Evolutionary conservation across 2,113 vertebrate genomes (phyloP), one percentile per base, ranked within the genome.

Genomic region (Brachypteracias leptosomus): DNA sequence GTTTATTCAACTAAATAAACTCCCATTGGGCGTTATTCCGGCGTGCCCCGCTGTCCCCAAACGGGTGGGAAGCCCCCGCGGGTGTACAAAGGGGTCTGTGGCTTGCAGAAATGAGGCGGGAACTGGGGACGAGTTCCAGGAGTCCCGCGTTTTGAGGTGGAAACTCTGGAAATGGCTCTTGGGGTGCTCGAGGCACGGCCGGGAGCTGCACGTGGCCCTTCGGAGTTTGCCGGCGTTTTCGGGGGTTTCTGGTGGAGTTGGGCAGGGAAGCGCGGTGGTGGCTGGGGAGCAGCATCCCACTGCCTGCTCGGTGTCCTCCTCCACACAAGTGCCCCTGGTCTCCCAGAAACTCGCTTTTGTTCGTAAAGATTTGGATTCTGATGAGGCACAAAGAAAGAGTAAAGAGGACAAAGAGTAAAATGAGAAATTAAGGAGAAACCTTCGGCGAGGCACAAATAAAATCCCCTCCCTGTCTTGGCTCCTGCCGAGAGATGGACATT

Each of bases 401-500:
- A n/a, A 76, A 63, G 44, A 67, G 38, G 63, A 91, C 77, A 89
- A 93, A 93, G 73, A 84, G 19, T 68, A 44, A 77, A 74, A 17
- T 5, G 17, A 38, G 68, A 79, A 84, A 76, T 80, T 55, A 36
- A 40, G 14, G 33, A 22, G 11, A 66, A 42, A 42, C 20, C 38
- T 55, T 29, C 33, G 89, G 66, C 22, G 2, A 6, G 20, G 44
- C 40, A 22, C 3, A 4, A 0, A n/a, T n/a, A n/a, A n/a, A n/a
- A n/a, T n/a, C n/a, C n/a, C n/a, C n/a, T n/a, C n/a, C n/a, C 26
- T 0, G 0, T 19, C 7, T 5, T 5, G 40, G 54, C 62, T 36
- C 35, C 75, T 40, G 25, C 49, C 38, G 7, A 6, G 36, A 49
- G 31, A 16, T 13, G 33, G 55, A 9, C 5, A 1, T 31, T 29